Evolutionary conservation across 2,113 vertebrate species (phyloP).

Genomic region (Malurus cyaneus): DNA sequence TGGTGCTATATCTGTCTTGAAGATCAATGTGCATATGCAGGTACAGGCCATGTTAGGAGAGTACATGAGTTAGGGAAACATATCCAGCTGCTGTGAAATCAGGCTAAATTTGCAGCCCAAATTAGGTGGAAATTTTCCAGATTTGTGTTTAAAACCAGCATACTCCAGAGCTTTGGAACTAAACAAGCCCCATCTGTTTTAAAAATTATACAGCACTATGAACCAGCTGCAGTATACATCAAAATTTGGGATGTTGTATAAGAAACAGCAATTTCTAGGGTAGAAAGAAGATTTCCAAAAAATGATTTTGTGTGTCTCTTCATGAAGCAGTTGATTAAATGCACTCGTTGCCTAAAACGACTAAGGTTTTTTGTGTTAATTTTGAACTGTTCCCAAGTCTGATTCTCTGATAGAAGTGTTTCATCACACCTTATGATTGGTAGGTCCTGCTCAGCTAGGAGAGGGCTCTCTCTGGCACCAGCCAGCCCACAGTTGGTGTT

Average conservation of each 20-base stretch:
- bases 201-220: background rate
- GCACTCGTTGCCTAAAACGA: background rate
- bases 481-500: background rate
- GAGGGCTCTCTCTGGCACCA: background rate
- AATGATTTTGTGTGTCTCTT: background rate
- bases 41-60: background rate
- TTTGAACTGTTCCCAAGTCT: background rate
- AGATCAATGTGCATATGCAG: background rate
- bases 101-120: background rate
- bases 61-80: background rate
- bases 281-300: background rate
- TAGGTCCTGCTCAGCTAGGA: background rate
- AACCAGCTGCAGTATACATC: background rate
- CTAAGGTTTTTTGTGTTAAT: background rate
- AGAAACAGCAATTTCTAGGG: background rate
- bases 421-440: background rate
- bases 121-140: constrained; percentile 47
- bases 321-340: background rate
- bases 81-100: constrained; percentile 33
- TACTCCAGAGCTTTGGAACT: constrained; percentile 29
- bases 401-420: background rate
- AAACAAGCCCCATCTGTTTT: constrained; percentile 54
- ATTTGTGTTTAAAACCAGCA: constrained; percentile 24
- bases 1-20: background rate
- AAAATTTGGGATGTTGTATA: background rate